Evolutionary conservation across 1,140 invertebrate genomes (phyloP), one percentile per base, ranked within the genome.

Genomic region (Lepidurus arcticus): DNA sequence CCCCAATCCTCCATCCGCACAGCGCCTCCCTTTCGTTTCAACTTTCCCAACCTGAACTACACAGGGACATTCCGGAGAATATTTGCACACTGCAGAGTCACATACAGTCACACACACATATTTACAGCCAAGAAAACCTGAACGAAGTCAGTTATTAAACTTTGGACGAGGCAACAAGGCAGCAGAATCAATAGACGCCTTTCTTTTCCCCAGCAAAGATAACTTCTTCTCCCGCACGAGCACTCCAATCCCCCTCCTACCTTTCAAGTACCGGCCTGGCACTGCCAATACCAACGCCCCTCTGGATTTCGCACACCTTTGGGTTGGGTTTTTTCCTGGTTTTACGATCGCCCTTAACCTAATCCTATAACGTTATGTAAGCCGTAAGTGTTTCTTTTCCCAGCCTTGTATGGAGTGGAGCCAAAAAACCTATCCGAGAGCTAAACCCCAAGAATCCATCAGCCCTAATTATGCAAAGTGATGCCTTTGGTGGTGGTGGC

Each of bases 401-500:
- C 16, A 16, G 8, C 53, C 16, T n/a, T 65, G 16, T 65, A 16
- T 65, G 53, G 53, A 7, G 21, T 65, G 0, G 6, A 7, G 6
- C 53, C 53, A 16, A 7, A 65, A 65, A 65, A 65, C 53, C 21
- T 65, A 21, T 65, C 1, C 53, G 53, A n/a, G 21, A 34, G 34
- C 34, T 21, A 65, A 16, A 9, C 8, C 53, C 53, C 16, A 65
- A 65, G 53, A 65, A 65, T 65, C 53, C 53, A 65, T 65, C 53
- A 65, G 53, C 53, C 53, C 53, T 65, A 65, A 65, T 65, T 65
- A 65, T 65, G 53, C 53, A 65, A 65, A 65, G 53, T 65, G 53
- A 13, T 65, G 53, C 16, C 21, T 34, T 34, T 34, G 34, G 34
- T 34, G 34, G 34, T 34, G 34, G 34, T 4, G 34, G 34, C 3